Evolutionary conservation across 37 sponge, comb jelly and placozoan species (phyloP).

Genomic region (Diacarnus erythraeanus): DNA sequence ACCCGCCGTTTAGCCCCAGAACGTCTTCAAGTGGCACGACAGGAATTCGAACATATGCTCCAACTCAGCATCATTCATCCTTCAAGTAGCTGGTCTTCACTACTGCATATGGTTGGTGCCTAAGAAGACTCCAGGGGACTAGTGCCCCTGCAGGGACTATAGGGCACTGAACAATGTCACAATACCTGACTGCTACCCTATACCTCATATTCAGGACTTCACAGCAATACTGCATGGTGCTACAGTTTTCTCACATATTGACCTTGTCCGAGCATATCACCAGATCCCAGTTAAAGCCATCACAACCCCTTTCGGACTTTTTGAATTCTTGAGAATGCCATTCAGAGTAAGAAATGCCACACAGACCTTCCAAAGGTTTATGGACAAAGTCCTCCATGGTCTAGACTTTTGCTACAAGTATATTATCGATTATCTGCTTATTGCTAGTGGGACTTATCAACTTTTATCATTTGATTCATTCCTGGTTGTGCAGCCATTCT

Average conservation of each 20-base stretch:
- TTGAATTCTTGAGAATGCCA: slow-evolving; percentile 61
- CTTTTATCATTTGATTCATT: slow-evolving; percentile 49
- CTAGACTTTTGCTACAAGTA: no score
- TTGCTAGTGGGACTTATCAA: no score
- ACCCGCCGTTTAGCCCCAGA: slow-evolving; percentile 25
- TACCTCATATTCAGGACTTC: slow-evolving; percentile 58
- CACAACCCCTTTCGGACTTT: slow-evolving; percentile 67
- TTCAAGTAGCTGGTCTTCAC: slow-evolving; percentile 65
- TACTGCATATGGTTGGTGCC: slow-evolving; percentile 68
- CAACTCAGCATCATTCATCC: slow-evolving; percentile 69
- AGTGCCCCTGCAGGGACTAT: slow-evolving; percentile 66
- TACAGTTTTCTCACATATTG: slow-evolving; percentile 57
- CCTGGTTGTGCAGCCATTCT: slow-evolving; percentile 33
- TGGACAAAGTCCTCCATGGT: no score
- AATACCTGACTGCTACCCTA: slow-evolving; percentile 47
- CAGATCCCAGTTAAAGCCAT: slow-evolving; percentile 64
- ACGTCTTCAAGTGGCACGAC: slow-evolving; percentile 26
- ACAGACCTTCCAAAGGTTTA: no score
- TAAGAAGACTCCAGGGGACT: slow-evolving; percentile 58
- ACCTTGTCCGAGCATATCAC: slow-evolving; percentile 56
- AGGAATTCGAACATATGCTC: slow-evolving; percentile 75
- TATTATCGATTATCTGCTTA: no score
- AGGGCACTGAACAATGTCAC: slow-evolving; percentile 62
- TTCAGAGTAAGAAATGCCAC: slow-evolving; percentile 62
- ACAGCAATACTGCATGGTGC: slow-evolving; percentile 30